Evolutionary conservation across 2,888 invertebrate genomes (phyloP).

Genomic region (Bursaphelenchus okinawaensis): DNA sequence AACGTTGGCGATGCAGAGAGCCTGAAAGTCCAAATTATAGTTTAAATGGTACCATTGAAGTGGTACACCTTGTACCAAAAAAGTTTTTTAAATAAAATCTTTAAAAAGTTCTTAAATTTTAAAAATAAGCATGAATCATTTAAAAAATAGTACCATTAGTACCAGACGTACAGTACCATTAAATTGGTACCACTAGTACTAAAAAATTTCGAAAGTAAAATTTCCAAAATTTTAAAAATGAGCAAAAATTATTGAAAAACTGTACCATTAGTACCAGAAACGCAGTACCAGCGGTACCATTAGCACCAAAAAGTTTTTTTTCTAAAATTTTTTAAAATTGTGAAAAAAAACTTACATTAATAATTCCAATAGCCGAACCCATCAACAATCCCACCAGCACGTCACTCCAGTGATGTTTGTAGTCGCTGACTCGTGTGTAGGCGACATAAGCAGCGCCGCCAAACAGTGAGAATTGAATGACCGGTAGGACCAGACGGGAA

Average conservation of each 20-base stretch:
- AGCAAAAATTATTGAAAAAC: conserved; percentile 1
- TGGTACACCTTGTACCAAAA: not conserved
- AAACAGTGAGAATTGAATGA: conserved; percentile 70
- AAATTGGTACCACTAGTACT: too few relatives aligned
- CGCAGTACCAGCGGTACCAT: not conserved
- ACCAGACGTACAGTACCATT: too few relatives aligned
- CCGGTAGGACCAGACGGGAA: conserved; percentile 71
- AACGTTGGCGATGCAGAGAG: conserved; percentile 52
- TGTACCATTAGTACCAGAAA: not conserved
- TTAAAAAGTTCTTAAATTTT: not conserved
- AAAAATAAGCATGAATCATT: not conserved
- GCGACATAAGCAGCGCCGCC: conserved; percentile 40
- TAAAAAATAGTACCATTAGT: too few relatives aligned
- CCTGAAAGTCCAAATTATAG: conserved; percentile 27
- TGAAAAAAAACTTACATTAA: conserved; percentile 34
- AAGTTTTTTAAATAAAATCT: not conserved
- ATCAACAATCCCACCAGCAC: conserved; percentile 73
- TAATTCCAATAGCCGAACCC: conserved; percentile 60
- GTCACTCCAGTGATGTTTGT: conserved; percentile 69
- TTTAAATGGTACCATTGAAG: not conserved
- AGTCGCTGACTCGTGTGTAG: conserved; percentile 46
- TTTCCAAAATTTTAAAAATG: not conserved
- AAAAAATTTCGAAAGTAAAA: too few relatives aligned
- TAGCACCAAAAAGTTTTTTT: too few relatives aligned
- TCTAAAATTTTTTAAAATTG: too few relatives aligned